phyloP scores from a whole-genome alignment of 2,113 vertebrate genomes.

The Aptenodytes patagonicus region DNA sequence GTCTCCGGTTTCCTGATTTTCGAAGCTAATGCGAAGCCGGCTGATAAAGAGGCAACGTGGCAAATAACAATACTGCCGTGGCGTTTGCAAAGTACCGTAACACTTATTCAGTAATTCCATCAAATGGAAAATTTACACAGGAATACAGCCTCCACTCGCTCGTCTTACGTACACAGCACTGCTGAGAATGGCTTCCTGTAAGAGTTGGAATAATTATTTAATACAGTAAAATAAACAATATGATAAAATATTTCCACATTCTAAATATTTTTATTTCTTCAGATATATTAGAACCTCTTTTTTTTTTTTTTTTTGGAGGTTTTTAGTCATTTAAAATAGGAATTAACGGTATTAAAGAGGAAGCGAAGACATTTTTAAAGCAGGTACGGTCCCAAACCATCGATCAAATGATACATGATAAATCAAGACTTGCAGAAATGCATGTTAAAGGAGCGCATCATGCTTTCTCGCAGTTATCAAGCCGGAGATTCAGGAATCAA shows the following conservation, averaged over 20 bases:
- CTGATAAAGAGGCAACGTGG: not conserved
- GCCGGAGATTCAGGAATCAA: not conserved
- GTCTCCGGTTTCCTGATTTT: fast-evolving
- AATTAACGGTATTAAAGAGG: not conserved
- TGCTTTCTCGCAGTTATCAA: not conserved
- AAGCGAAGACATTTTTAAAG: not conserved
- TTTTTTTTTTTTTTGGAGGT: fast-evolving
- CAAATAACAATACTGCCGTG: fast-evolving
- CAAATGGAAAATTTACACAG: not conserved
- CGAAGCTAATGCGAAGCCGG: not conserved
- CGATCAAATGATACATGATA: fast-evolving
- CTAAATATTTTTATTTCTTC: not conserved
- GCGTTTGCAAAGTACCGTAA: fast-evolving
- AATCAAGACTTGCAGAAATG: not conserved
- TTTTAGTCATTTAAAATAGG: not conserved
- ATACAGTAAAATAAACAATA: not conserved
- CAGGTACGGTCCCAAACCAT: not conserved
- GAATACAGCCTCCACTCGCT: not conserved
- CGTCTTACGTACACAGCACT: not conserved
- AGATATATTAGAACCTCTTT: not conserved
- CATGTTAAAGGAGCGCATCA: not conserved
- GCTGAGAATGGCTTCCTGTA: not conserved
- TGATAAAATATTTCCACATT: not conserved
- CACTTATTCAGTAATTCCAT: fast-evolving
- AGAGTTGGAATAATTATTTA: not conserved